Base-by-base conservation (phyloP, 2,888 invertebrate genomes). In the Chirona hameri region DNA sequence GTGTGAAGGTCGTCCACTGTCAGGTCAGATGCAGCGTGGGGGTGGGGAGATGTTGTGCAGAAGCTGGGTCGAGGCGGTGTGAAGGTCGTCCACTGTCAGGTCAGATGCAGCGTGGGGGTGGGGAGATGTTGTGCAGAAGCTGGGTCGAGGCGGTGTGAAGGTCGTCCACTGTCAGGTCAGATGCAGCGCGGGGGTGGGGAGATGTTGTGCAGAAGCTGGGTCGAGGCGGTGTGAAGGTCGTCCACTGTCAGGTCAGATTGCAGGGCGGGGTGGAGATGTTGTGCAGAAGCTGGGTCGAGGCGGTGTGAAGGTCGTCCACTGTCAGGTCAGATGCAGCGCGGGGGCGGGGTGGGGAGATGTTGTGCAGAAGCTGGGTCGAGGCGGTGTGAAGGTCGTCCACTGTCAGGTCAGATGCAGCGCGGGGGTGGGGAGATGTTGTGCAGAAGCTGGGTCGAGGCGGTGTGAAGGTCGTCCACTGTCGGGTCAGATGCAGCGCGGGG, bases 31-130 rank as follows among this genome's bases (percentile, higher is more conserved):
- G 27, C 29, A 29, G 14, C 27, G 29, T 10, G 14, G 69, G 12
- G 29, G 29, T 21, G n/a, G 39, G 39, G 7, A 39, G 4, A 39
- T 39, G 39, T 39, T 39, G 39, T 39, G 39, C 10, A 52, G 10
- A n/a, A n/a, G n/a, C n/a, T n/a, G n/a, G n/a, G n/a, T n/a, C n/a
- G n/a, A n/a, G n/a, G n/a, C n/a, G n/a, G n/a, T n/a, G n/a, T n/a
- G n/a, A n/a, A n/a, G n/a, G n/a, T 76, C 46, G 76, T 76, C 76
- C 39, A 46, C 12, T 76, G 76, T 21, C 39, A 39, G 76, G 76
- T 76, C 39, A 27, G 76, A n/a, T 31, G 27, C 29, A 29, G 14
- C 27, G 29, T 10, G 14, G 69, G 12, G 29, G 29, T 21, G n/a
- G 39, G 39, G 7, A 39, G 4, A 39, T 39, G 39, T 39, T 39